Conservation (phyloP, 2,888 invertebrate species). For the Pseudococcus longispinus region DNA sequence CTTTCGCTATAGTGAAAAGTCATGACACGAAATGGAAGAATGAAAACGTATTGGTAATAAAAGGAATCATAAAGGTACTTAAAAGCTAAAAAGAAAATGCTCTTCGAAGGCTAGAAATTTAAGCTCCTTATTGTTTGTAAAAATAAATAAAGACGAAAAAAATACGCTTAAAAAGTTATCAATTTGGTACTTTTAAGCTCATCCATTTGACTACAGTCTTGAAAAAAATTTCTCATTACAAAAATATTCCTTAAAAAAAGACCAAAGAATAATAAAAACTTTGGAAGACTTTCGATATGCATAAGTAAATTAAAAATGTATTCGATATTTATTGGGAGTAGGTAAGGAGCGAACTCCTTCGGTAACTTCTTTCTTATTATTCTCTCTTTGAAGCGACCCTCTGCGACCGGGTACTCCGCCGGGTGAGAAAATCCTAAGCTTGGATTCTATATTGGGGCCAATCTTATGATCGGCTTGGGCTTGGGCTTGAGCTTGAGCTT, state of each 20-base stretch:
- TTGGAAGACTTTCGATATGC: constrained; percentile 25
- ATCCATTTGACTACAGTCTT: background rate
- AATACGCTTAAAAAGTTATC: background rate
- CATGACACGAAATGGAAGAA: constrained; percentile 43
- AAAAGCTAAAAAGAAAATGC: constrained; percentile 5
- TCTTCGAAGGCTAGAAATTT: constrained; percentile 25
- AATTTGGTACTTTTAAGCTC: background rate
- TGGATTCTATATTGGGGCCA: constrained; percentile 59
- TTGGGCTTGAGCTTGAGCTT: constrained; percentile 22
- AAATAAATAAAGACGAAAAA: background rate
- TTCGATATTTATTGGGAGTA: constrained; percentile 74
- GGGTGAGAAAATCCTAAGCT: constrained; percentile 60
- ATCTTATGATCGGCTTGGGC: constrained; percentile 55
- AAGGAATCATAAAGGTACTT: constrained; percentile 36
- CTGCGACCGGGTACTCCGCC: constrained; percentile 59
- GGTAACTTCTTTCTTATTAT: constrained; percentile 58
- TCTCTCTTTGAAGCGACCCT: constrained; percentile 60
- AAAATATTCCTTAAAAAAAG: background rate
- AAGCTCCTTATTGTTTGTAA: background rate
- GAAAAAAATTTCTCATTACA: background rate
- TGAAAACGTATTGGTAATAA: constrained; percentile 27
- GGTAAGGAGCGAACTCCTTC: constrained; percentile 62
- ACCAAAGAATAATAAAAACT: background rate
- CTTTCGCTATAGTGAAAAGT: background rate
- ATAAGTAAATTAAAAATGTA: constrained; percentile 69